phyloP scores from a whole-genome alignment of 1,140 invertebrate species.

The Nasonia giraulti region DNA sequence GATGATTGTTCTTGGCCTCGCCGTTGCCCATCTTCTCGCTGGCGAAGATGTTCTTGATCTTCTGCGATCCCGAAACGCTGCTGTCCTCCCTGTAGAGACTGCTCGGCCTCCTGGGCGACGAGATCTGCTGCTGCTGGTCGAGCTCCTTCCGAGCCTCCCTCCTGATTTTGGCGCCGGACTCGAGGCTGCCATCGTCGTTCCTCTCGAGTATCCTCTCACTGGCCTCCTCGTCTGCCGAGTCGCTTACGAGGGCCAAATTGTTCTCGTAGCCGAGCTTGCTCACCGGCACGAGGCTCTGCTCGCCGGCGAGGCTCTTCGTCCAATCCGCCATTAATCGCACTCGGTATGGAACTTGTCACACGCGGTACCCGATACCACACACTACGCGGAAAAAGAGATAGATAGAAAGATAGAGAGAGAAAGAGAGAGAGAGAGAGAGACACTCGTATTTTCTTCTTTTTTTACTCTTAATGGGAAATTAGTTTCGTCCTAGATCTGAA shows the following conservation, averaged over 20 bases:
- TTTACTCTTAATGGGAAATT: conserved; percentile 46
- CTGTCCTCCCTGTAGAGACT: conserved; percentile 58
- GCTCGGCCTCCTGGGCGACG: conserved; percentile 56
- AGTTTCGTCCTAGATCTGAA: conserved; percentile 72
- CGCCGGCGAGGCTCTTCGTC: conserved; percentile 40
- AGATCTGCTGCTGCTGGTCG: conserved; percentile 31
- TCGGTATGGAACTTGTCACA: no score
- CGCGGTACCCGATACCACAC: no score
- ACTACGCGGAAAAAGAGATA: no score
- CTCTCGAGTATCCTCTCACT: conserved; percentile 44
- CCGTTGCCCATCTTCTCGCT: conserved; percentile 60
- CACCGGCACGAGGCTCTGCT: conserved; percentile 52
- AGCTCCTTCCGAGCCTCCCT: conserved; percentile 62
- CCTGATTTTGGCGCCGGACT: conserved; percentile 59
- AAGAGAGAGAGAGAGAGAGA: neutral
- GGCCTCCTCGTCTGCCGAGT: conserved; percentile 12
- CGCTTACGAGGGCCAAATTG: conserved; percentile 38
- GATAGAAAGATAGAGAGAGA: neutral
- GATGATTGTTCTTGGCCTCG: conserved; percentile 72
- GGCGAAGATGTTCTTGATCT: conserved; percentile 58
- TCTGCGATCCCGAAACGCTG: conserved; percentile 48
- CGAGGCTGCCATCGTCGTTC: conserved; percentile 21
- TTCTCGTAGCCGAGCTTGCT: conserved; percentile 50
- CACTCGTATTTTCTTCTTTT: neutral
- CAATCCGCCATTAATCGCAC: neutral